Percentiles rank a stretch among this genome's conserved stretches.
Evolutionary conservation across 1,140 invertebrate species (phyloP).

Genomic region (Phthorimaea operculella): DNA sequence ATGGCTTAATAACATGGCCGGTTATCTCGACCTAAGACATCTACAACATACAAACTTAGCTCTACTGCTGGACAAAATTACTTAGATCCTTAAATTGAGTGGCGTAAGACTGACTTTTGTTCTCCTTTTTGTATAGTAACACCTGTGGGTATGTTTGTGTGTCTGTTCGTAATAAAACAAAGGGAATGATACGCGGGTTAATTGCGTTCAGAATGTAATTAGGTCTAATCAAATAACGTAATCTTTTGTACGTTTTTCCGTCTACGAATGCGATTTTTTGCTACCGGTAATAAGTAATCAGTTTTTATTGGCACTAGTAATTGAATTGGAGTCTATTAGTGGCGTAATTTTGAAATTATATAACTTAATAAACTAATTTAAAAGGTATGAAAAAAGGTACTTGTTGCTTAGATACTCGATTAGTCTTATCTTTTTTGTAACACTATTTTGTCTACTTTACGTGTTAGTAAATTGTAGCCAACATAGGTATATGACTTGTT

Average conservation of each 20-base stretch:
- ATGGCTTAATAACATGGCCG: conserved; percentile 50
- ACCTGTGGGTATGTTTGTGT: conserved; percentile 22
- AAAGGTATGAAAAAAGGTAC: no score
- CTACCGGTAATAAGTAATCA: conserved; percentile 10
- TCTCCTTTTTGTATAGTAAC: conserved; percentile 1
- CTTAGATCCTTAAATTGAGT: neutral
- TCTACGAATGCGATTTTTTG: conserved; percentile 26
- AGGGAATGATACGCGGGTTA: conserved; percentile 59
- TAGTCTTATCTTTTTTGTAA: no score
- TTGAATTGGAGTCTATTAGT: neutral
- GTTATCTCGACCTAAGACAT: conserved; percentile 57
- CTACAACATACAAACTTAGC: conserved; percentile 16
- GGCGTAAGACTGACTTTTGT: conserved; percentile 14
- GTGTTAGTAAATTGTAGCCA: no score
- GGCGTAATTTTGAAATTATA: neutral
- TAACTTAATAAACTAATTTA: neutral
- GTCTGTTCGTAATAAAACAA: conserved; percentile 52
- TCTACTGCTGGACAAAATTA: neutral
- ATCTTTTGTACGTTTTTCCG: conserved; percentile 46
- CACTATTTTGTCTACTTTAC: no score
- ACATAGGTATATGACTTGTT: no score
- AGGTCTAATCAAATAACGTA: conserved; percentile 60
- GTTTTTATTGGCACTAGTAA: conserved; percentile 14
- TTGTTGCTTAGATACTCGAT: no score
- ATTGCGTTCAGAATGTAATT: conserved; percentile 59